phyloP scores from a whole-genome alignment of 1,140 invertebrate species.

The Harpegnathos saltator region DNA sequence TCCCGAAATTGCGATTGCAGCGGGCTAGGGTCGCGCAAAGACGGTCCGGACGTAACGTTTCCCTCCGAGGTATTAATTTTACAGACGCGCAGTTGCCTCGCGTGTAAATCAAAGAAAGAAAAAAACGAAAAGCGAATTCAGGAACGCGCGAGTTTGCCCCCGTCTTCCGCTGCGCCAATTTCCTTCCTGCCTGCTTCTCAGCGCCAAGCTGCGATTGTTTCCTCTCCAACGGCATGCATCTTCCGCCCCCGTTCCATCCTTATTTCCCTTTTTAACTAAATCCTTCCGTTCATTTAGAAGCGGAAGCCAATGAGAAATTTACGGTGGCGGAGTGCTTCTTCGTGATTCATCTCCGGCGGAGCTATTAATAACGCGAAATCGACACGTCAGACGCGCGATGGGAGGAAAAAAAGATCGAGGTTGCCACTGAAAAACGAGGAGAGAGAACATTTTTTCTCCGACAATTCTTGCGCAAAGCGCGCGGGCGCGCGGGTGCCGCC shows the following conservation, averaged over 20 bases:
- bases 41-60: too few species aligned
- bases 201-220: constrained; percentile 1
- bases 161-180: too few species aligned
- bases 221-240: constrained; percentile 36
- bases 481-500: too few species aligned
- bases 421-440: background rate
- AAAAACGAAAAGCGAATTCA: too few species aligned
- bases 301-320: constrained; percentile 57
- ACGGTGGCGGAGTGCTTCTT: constrained; percentile 38
- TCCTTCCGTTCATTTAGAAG: constrained; percentile 58
- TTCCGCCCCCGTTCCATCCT: constrained; percentile 9
- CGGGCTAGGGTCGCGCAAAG: too few species aligned
- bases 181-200: background rate
- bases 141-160: too few species aligned
- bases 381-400: constrained; percentile 21
- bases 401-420: background rate
- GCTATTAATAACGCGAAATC: constrained; percentile 50
- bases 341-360: constrained; percentile 36
- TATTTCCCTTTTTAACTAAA: constrained; percentile 51
- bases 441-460: background rate
- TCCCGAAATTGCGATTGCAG: too few species aligned
- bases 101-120: too few species aligned
- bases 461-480: background rate
- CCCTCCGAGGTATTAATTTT: too few species aligned
- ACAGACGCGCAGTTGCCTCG: too few species aligned